Conservation (phyloP, 2,797 vertebrate genomes). For the Poecilia gillii region DNA sequence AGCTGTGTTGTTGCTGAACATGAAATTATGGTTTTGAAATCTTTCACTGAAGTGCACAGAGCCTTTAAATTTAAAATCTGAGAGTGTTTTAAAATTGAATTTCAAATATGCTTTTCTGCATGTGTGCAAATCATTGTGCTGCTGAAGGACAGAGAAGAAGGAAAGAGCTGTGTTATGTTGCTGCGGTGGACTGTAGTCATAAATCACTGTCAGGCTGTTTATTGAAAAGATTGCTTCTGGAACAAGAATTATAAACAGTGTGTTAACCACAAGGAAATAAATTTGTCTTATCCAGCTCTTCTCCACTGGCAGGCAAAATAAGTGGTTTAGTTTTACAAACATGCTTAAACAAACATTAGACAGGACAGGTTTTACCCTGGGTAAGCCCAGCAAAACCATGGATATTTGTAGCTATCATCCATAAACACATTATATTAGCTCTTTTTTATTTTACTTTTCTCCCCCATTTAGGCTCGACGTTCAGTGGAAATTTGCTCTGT, state of each 20-base stretch:
- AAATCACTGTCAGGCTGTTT: conserved; percentile 6
- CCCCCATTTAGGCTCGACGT: not conserved
- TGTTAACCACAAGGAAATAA: conserved; percentile 13
- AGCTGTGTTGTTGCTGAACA: not conserved
- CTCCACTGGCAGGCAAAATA: conserved; percentile 7
- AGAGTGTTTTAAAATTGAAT: not conserved
- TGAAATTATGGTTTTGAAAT: not conserved
- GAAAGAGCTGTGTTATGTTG: conserved; percentile 3
- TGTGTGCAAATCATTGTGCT: conserved; percentile 1
- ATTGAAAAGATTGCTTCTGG: conserved; percentile 21
- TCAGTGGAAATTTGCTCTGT: not conserved
- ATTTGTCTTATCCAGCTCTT: conserved; percentile 12
- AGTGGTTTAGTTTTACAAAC: conserved; percentile 16
- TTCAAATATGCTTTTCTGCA: not conserved
- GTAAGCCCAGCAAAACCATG: not conserved
- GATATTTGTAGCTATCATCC: not conserved
- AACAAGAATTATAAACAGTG: conserved; percentile 17
- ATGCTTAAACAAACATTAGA: conserved; percentile 11
- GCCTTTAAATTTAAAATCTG: not conserved
- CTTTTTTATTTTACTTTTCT: not conserved
- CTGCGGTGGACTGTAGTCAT: conserved; percentile 1
- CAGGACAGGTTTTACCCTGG: not conserved
- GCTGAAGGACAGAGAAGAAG: conserved; percentile 2
- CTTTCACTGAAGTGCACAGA: not conserved
- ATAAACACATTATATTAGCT: not conserved